These are phyloP conservation scores for Choloepus didactylus DNA, from an alignment of 2,797 vertebrate genomes.

Conservation along the genomic window DNA sequence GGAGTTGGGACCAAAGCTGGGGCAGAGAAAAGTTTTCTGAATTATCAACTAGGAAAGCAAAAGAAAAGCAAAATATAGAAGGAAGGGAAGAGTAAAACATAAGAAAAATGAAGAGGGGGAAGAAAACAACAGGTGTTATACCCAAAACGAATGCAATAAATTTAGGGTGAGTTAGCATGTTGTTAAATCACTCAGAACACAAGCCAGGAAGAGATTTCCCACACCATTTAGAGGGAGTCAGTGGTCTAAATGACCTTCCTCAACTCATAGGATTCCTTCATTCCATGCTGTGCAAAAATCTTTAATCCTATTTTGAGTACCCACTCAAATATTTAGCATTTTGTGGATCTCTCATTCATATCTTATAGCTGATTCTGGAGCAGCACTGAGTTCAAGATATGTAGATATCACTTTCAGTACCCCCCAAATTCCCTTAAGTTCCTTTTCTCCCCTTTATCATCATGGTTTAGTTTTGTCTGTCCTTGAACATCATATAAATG, in stretches of 20 bases:
- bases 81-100: neutral
- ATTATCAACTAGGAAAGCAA: neutral
- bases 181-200: neutral
- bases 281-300: neutral
- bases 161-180: accelerated
- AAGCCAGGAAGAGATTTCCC: neutral
- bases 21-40: neutral
- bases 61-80: neutral
- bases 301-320: neutral
- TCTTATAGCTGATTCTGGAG: neutral
- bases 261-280: neutral
- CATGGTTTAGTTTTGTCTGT: neutral
- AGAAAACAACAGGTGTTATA: neutral
- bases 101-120: neutral
- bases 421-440: neutral
- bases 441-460: neutral
- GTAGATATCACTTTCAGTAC: neutral
- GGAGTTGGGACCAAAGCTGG: neutral
- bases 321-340: neutral
- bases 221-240: neutral
- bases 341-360: neutral
- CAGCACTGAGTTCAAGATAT: neutral
- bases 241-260: neutral
- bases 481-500: neutral
- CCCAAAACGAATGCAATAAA: neutral